Evolutionary conservation across 2,113 vertebrate species (phyloP).

Genomic region (Orientallactaga bullata): DNA sequence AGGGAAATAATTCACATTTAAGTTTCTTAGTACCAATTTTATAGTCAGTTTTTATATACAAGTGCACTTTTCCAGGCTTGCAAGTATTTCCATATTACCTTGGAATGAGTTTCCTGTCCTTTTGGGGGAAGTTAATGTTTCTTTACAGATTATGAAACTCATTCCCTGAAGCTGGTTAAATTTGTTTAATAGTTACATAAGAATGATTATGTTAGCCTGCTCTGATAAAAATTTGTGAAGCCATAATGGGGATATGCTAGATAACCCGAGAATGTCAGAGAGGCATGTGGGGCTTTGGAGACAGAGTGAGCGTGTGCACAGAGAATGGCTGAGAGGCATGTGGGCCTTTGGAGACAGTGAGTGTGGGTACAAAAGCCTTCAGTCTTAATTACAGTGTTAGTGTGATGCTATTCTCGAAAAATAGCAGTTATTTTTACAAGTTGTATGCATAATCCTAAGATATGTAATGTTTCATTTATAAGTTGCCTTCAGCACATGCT

Average conservation of each 20-base stretch:
- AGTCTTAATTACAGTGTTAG: slow-evolving; percentile 77
- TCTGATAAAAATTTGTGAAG: slow-evolving; percentile 55
- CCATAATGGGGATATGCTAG: slow-evolving; percentile 63
- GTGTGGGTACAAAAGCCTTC: slow-evolving; percentile 64
- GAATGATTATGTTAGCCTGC: slow-evolving; percentile 68
- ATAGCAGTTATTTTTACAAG: slow-evolving; percentile 71
- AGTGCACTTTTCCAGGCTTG: slow-evolving; percentile 58
- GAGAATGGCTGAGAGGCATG: slow-evolving; percentile 39
- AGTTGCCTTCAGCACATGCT: slow-evolving; percentile 76
- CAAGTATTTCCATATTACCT: slow-evolving; percentile 58
- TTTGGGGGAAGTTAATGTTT: slow-evolving; percentile 52
- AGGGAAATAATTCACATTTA: slow-evolving; percentile 58
- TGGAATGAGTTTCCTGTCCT: slow-evolving; percentile 68
- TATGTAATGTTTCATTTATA: slow-evolving; percentile 81
- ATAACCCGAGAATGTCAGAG: slow-evolving; percentile 32
- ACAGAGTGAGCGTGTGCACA: slow-evolving; percentile 57
- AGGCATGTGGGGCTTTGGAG: slow-evolving; percentile 49
- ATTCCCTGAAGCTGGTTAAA: slow-evolving; percentile 68
- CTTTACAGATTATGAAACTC: slow-evolving; percentile 69
- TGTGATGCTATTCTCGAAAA: slow-evolving; percentile 78
- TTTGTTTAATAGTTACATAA: slow-evolving; percentile 53
- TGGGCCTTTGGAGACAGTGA: slow-evolving; percentile 50
- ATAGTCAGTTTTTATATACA: neutral
- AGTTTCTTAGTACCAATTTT: slow-evolving; percentile 61
- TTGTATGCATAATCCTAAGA: slow-evolving; percentile 77